Percentiles rank a stretch among this genome's conserved stretches.
Conservation (phyloP, 2,888 invertebrate species). For the Oconnorella tubifera region DNA sequence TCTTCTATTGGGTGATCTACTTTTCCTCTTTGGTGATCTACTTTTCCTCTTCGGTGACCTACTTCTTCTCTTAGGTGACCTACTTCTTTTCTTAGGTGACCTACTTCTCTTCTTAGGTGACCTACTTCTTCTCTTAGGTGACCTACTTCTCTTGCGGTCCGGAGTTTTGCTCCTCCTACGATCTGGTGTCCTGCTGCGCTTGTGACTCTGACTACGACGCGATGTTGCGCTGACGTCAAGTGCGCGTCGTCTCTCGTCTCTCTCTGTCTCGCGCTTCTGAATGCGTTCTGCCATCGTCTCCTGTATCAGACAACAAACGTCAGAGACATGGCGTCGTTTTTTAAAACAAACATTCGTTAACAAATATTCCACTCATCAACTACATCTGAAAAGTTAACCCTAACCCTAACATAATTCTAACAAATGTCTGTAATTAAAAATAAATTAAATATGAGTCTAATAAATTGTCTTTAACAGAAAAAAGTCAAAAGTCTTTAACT, state of each 20-base stretch:
- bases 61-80: no score
- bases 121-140: neutral
- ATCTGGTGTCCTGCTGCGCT: conserved; percentile 25
- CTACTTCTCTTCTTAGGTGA: conserved; percentile 19
- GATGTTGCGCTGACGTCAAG: conserved; percentile 45
- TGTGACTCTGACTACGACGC: conserved; percentile 9
- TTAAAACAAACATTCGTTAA: neutral
- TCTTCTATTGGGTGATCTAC: no score
- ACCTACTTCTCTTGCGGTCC: conserved; percentile 3
- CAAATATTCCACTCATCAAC: conserved; percentile 4
- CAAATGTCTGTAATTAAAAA: no score
- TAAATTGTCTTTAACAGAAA: neutral
- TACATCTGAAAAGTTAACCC: no score
- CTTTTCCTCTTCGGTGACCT: conserved; percentile 27
- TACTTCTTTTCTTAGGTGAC: conserved; percentile 36
- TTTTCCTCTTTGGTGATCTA: conserved; percentile 29
- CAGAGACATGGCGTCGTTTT: neutral
- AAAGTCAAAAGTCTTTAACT: no score
- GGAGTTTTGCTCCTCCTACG: conserved; percentile 17
- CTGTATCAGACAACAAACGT: no score
- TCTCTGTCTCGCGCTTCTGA: conserved; percentile 48
- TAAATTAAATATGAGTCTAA: neutral
- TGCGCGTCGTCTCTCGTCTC: conserved; percentile 54
- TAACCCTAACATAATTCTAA: no score
- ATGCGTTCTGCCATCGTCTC: conserved; percentile 49